These are phyloP conservation scores for Agrochola lota DNA, from an alignment of 2,888 invertebrate genomes.

Conservation along the genomic window DNA sequence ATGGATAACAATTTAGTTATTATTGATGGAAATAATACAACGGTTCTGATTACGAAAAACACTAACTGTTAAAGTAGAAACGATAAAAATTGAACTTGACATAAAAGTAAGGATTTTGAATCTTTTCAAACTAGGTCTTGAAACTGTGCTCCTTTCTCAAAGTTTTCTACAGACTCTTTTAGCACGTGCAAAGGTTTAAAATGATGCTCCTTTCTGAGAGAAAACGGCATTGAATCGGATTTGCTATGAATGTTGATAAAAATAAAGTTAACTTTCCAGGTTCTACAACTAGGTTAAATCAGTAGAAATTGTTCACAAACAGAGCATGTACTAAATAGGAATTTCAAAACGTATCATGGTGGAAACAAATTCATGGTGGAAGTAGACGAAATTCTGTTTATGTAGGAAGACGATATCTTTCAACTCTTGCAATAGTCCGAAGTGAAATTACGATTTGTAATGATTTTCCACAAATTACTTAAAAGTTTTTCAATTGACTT, in stretches of 20 bases:
- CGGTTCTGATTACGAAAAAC: background rate
- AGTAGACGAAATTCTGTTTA: background rate
- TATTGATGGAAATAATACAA: slow-evolving; percentile 6
- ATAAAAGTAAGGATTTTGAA: slow-evolving; percentile 19
- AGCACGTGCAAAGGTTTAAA: slow-evolving; percentile 25
- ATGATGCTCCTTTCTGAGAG: slow-evolving; percentile 20
- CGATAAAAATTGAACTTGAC: slow-evolving; percentile 18
- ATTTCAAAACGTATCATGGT: background rate
- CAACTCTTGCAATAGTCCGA: background rate
- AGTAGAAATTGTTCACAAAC: slow-evolving; percentile 2
- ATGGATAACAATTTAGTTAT: slow-evolving; percentile 13
- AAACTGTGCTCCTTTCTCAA: slow-evolving; percentile 3
- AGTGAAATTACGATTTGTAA: too few species aligned
- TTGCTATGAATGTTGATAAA: slow-evolving; percentile 35
- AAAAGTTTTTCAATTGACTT: too few species aligned
- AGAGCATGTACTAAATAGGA: background rate
- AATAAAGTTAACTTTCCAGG: slow-evolving; percentile 17
- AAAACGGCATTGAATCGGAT: slow-evolving; percentile 33
- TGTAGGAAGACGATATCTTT: background rate
- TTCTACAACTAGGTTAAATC: slow-evolving; percentile 16
- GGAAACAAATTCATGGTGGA: background rate
- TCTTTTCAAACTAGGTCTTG: slow-evolving; percentile 22
- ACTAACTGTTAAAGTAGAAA: background rate
- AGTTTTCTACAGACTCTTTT: slow-evolving; percentile 31
- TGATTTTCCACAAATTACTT: too few species aligned